Percentiles rank a stretch among this genome's conserved stretches.
Evolutionary conservation across 1,140 invertebrate genomes (phyloP).

Genomic region (Archegozetes longisetosus): DNA sequence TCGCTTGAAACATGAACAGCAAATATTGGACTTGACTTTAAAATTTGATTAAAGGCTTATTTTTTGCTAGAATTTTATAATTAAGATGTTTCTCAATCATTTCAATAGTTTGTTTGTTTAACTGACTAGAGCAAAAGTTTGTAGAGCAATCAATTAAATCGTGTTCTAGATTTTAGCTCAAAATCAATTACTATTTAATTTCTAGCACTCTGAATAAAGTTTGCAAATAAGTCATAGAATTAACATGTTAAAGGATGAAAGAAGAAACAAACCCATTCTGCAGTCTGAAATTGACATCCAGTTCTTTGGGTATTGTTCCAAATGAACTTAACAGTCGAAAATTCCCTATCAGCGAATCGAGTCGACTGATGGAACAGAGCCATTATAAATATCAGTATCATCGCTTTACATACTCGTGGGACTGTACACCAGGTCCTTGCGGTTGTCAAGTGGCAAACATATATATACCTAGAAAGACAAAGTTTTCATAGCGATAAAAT

Average conservation of each 20-base stretch:
- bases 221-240: not conserved
- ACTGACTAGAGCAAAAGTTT: too few relatives aligned
- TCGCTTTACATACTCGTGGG: conserved; percentile 55
- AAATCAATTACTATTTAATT: not conserved
- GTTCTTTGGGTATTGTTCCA: conserved; percentile 41
- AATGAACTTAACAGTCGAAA: conserved; percentile 32
- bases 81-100: too few relatives aligned
- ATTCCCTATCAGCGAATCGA: conserved; percentile 49
- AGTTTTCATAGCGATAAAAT: too few relatives aligned
- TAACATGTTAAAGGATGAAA: not conserved
- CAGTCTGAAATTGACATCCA: conserved; percentile 53
- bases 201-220: too few relatives aligned
- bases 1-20: too few relatives aligned
- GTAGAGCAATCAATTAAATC: too few relatives aligned
- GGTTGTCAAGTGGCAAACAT: conserved; percentile 71
- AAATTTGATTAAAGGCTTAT: too few relatives aligned
- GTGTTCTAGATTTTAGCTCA: too few relatives aligned
- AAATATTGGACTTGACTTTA: too few relatives aligned
- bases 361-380: conserved; percentile 61
- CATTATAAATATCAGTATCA: conserved; percentile 51
- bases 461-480: conserved; percentile 48
- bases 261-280: conserved; percentile 60
- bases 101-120: too few relatives aligned
- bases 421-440: conserved; percentile 73
- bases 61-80: too few relatives aligned